These are phyloP conservation scores for Anticlea derivata DNA, from an alignment of 2,888 invertebrate species.

Conservation along the genomic window DNA sequence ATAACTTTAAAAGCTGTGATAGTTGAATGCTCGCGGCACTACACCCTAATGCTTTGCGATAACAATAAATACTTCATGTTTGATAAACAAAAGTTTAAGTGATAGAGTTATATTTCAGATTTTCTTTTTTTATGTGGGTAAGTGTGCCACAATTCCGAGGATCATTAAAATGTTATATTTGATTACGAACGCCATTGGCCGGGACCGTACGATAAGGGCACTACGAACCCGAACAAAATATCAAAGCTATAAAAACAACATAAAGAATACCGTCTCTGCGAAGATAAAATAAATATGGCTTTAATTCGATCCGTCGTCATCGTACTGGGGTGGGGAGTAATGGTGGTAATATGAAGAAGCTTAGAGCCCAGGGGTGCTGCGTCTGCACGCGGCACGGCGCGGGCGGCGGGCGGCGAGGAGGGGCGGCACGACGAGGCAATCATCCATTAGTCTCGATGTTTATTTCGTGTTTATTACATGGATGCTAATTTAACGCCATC, in stretches of 20 bases:
- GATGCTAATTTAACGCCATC: conserved; percentile 63
- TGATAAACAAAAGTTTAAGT: no score
- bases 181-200: conserved; percentile 29
- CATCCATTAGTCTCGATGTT: conserved; percentile 78
- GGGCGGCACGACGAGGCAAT: conserved; percentile 47
- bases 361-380: conserved; percentile 38
- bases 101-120: no score
- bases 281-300: conserved; percentile 68
- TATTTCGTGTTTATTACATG: conserved; percentile 72
- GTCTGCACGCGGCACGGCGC: conserved; percentile 31
- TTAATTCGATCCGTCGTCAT: conserved; percentile 51
- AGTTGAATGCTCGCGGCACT: conserved; percentile 34
- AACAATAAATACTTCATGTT: conserved; percentile 33
- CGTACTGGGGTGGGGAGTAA: conserved; percentile 41
- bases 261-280: conserved; percentile 62
- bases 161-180: conserved; percentile 37
- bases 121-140: no score
- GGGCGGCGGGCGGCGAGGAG: conserved; percentile 19
- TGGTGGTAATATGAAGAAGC: conserved; percentile 42
- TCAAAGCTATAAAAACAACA: conserved; percentile 67
- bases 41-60: conserved; percentile 20
- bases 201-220: conserved; percentile 34
- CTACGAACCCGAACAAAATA: conserved; percentile 58
- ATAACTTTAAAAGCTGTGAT: conserved; percentile 43
- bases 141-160: conserved; percentile 22